phyloP scores from a whole-genome alignment of 2,888 invertebrate genomes.

The Dastarcus helophoroides region DNA sequence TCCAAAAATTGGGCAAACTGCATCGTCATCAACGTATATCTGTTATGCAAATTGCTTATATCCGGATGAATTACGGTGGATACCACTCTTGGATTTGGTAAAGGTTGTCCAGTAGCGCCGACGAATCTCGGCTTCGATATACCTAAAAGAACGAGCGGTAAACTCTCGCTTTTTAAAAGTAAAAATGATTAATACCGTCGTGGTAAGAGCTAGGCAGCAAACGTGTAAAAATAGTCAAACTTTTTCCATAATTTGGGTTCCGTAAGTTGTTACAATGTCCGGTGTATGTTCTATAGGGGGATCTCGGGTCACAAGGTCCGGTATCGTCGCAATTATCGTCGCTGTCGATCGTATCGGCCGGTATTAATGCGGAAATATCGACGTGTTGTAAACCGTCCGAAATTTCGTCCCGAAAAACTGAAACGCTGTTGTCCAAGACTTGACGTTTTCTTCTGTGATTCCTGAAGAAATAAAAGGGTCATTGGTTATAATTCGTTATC shows the following conservation, averaged over 20 bases:
- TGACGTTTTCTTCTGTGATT: slow-evolving; percentile 57
- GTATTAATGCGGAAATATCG: slow-evolving; percentile 61
- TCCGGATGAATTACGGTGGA: slow-evolving; percentile 86
- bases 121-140: slow-evolving; percentile 67
- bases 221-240: slow-evolving; percentile 74
- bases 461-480: slow-evolving; percentile 31
- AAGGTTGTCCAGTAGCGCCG: slow-evolving; percentile 60
- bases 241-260: slow-evolving; percentile 71
- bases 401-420: slow-evolving; percentile 51
- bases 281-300: slow-evolving; percentile 61
- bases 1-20: slow-evolving; percentile 91
- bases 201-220: slow-evolving; percentile 78
- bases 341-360: slow-evolving; percentile 49
- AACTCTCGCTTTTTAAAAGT: slow-evolving; percentile 4
- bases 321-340: slow-evolving; percentile 62
- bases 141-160: slow-evolving; percentile 35
- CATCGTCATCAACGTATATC: slow-evolving; percentile 88
- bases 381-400: slow-evolving; percentile 68
- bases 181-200: slow-evolving; percentile 49
- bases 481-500: too few species aligned
- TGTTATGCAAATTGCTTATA: slow-evolving; percentile 76
- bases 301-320: slow-evolving; percentile 58
- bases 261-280: slow-evolving; percentile 83
- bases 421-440: slow-evolving; percentile 53
- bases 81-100: slow-evolving; percentile 78